Evolutionary conservation across 2,888 invertebrate genomes (phyloP).

Genomic region (Scaptomyza tumidula): DNA sequence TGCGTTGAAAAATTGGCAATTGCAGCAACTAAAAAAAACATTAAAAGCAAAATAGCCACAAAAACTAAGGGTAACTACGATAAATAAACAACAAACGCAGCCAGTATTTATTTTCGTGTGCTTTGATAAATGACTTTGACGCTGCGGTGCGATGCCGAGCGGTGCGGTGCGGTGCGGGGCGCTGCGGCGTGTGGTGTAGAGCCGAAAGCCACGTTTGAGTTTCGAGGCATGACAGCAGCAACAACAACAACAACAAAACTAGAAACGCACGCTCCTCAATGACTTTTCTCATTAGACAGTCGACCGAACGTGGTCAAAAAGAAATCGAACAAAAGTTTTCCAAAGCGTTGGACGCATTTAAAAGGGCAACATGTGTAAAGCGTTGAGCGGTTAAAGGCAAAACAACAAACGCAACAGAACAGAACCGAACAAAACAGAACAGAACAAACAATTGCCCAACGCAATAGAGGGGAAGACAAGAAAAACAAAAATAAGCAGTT

Average conservation of each 20-base stretch:
- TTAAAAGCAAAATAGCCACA: constrained; percentile 7
- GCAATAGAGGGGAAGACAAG: constrained; percentile 43
- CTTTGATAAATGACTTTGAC: constrained; percentile 71
- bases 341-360: constrained; percentile 28
- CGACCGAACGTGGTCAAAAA: constrained; percentile 58
- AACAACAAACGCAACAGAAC: constrained; percentile 20
- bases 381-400: constrained; percentile 46
- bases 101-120: constrained; percentile 58
- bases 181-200: not conserved
- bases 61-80: constrained; percentile 35
- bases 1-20: constrained; percentile 63
- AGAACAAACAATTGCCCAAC: constrained; percentile 70
- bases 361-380: constrained; percentile 65
- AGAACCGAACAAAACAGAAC: constrained; percentile 42
- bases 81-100: constrained; percentile 60
- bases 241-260: not conserved
- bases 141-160: constrained; percentile 8
- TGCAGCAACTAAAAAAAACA: constrained; percentile 24
- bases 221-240: constrained; percentile 35
- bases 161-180: constrained; percentile 12
- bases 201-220: constrained; percentile 39
- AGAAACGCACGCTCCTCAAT: constrained; percentile 28
- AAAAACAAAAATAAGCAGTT: constrained; percentile 27
- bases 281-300: constrained; percentile 74
- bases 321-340: constrained; percentile 57